Conservation (phyloP, 2,888 invertebrate species). For the Athripsodes cinereus region DNA sequence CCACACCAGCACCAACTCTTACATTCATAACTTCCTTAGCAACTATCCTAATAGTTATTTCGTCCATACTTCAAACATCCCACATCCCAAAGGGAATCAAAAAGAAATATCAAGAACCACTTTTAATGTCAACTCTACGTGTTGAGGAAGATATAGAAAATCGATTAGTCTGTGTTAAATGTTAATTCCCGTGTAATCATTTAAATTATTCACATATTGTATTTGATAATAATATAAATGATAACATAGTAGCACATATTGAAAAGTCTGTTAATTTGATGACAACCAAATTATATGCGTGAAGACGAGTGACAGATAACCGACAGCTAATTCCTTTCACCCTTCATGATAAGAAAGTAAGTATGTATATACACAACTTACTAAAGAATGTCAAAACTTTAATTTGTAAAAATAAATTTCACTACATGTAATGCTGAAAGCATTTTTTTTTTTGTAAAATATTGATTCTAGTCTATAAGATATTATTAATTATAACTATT, state of each 20-base stretch:
- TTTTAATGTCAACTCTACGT: not conserved
- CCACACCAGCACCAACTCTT: not conserved
- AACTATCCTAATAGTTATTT: not conserved
- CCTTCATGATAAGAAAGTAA: no score
- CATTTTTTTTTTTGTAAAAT: no score
- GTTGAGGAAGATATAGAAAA: not conserved
- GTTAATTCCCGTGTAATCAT: not conserved
- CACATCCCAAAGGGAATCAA: not conserved
- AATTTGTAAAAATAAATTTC: no score
- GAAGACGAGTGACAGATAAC: no score
- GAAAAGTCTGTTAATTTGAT: no score
- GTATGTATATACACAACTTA: no score
- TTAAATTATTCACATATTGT: not conserved
- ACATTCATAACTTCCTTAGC: not conserved
- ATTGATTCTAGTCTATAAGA: not conserved
- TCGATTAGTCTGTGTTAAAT: not conserved
- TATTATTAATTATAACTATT: not conserved
- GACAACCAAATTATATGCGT: no score
- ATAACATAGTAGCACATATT: no score
- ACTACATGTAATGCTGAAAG: no score
- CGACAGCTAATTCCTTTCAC: no score
- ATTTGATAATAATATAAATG: not conserved
- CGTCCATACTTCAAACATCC: not conserved
- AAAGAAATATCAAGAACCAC: not conserved
- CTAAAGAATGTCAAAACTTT: no score